Percentiles rank a stretch among this genome's conserved stretches.
phyloP scores from a whole-genome alignment of 2,888 invertebrate genomes.

The Lasioglossum leucozonium region DNA sequence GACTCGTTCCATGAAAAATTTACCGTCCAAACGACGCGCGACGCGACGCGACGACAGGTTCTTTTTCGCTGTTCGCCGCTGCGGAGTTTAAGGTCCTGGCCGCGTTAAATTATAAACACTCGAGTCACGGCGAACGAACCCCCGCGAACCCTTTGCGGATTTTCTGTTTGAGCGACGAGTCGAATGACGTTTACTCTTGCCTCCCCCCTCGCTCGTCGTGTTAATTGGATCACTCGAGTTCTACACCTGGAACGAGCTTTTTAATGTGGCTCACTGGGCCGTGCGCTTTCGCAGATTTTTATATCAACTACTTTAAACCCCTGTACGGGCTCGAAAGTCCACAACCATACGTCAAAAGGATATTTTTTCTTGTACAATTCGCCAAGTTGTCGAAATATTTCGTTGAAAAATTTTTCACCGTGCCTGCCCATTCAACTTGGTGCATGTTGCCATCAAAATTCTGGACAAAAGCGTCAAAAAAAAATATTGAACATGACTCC shows the following conservation, averaged over 20 bases:
- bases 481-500: too few relatives aligned
- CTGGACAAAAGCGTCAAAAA: too few relatives aligned
- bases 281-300: background rate
- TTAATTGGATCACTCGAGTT: background rate
- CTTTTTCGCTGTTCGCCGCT: background rate
- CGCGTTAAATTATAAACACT: constrained; percentile 38
- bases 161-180: constrained; percentile 17
- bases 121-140: constrained; percentile 21
- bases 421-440: too few relatives aligned
- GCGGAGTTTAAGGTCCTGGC: constrained; percentile 8
- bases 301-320: background rate
- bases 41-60: too few relatives aligned
- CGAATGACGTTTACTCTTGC: background rate
- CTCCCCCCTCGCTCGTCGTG: background rate
- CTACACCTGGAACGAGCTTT: background rate
- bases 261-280: constrained; percentile 3
- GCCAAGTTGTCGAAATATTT: background rate
- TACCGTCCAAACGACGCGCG: background rate
- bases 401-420: too few relatives aligned
- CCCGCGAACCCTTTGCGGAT: background rate
- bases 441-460: too few relatives aligned
- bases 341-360: background rate
- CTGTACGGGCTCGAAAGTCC: background rate
- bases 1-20: background rate
- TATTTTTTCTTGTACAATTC: background rate